Percentiles rank a stretch among this genome's conserved stretches.
Evolutionary conservation across 2,797 vertebrate species (phyloP).

Genomic region (Acanthurus leucopareius): DNA sequence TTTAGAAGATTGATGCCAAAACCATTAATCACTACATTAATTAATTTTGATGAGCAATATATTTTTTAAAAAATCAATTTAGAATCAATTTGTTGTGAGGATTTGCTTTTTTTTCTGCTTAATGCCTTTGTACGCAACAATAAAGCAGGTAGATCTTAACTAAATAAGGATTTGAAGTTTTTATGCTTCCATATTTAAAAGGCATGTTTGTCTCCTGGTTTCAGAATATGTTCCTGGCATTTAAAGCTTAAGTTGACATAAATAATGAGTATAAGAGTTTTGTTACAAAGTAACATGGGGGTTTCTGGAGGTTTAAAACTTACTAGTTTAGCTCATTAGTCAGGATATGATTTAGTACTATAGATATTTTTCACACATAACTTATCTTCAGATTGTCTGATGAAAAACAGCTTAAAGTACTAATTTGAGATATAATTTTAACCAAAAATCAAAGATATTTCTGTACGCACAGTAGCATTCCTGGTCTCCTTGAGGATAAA

Average conservation of each 20-base stretch:
- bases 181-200: not conserved
- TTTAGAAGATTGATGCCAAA: not conserved
- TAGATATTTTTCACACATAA: too few species aligned
- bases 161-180: not conserved
- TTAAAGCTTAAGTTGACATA: not conserved
- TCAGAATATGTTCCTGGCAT: not conserved
- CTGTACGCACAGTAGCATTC: not conserved
- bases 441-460: not conserved
- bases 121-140: not conserved
- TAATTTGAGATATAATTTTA: not conserved
- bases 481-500: not conserved
- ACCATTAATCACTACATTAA: not conserved
- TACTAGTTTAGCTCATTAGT: not conserved
- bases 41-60: not conserved
- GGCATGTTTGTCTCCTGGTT: not conserved
- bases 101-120: not conserved
- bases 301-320: not conserved
- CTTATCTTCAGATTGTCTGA: too few species aligned
- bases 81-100: not conserved
- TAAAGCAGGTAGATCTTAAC: not conserved
- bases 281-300: not conserved
- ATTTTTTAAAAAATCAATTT: slow-evolving; percentile 13
- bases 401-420: not conserved
- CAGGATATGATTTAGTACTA: not conserved
- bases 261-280: not conserved